Conservation (phyloP, 2,797 vertebrate species). For the Potorous gilbertii region DNA sequence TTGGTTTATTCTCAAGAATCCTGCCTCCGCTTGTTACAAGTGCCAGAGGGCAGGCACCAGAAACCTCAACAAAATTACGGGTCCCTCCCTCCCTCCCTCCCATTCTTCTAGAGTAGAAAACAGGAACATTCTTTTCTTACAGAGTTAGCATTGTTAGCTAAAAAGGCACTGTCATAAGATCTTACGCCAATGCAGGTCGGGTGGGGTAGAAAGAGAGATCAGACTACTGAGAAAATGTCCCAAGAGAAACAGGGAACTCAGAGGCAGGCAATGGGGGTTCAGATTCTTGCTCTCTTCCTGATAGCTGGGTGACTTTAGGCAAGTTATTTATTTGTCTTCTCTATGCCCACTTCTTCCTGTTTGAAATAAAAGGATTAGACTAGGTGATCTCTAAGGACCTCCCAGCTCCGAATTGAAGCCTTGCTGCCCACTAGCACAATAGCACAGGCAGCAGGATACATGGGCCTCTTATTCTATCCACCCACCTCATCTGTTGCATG, state of each 20-base stretch:
- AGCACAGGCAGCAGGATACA: background rate
- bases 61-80: conserved; percentile 1
- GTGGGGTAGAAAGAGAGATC: background rate
- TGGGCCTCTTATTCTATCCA: background rate
- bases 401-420: background rate
- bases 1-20: background rate
- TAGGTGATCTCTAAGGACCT: background rate
- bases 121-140: background rate
- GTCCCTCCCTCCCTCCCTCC: background rate
- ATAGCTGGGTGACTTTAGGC: background rate
- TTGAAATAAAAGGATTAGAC: background rate
- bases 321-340: background rate
- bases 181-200: background rate
- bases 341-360: background rate
- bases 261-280: background rate
- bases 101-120: conserved; percentile 38
- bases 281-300: background rate
- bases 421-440: background rate
- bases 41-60: background rate
- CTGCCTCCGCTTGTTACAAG: background rate
- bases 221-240: background rate
- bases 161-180: background rate
- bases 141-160: conserved; percentile 14
- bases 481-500: background rate
- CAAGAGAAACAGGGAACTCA: background rate